A percentile compares a stretch with the other conserved stretches of the same genome.
phyloP scores from a whole-genome alignment of 2,113 vertebrate genomes.

The Empidonax alnorum region DNA sequence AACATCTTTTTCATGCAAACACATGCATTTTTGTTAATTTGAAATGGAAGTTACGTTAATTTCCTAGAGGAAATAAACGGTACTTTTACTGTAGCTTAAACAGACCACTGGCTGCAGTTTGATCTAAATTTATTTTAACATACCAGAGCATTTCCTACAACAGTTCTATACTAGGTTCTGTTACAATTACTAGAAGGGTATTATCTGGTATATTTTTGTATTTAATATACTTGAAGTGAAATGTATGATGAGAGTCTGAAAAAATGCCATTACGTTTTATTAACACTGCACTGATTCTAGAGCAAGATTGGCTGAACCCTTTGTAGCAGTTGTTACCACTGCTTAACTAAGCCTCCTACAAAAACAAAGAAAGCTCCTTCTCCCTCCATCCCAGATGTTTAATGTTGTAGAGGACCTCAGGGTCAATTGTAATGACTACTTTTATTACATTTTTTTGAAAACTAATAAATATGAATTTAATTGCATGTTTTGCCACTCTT shows the following conservation, averaged over 20 bases:
- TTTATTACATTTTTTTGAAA: background rate
- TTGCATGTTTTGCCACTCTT: background rate
- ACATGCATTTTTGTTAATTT: background rate
- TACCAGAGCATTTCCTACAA: background rate
- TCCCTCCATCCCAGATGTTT: rapidly evolving
- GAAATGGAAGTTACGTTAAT: background rate
- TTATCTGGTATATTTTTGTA: background rate
- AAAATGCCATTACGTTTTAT: background rate
- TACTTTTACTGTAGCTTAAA: background rate
- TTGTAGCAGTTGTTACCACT: background rate
- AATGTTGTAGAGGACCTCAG: background rate
- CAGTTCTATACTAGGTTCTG: background rate
- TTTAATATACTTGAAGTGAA: background rate
- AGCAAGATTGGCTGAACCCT: background rate
- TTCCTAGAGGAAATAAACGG: background rate
- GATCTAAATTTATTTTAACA: background rate
- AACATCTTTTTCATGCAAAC: background rate
- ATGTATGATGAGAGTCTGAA: background rate
- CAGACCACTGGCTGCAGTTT: background rate
- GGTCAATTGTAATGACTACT: background rate
- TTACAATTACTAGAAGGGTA: background rate
- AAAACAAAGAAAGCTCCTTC: background rate
- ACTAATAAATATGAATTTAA: background rate
- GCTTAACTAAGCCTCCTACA: background rate
- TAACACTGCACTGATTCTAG: background rate